Evolutionary conservation across 1,140 invertebrate species (phyloP).

Genomic region (Brachionus manjavacas): DNA sequence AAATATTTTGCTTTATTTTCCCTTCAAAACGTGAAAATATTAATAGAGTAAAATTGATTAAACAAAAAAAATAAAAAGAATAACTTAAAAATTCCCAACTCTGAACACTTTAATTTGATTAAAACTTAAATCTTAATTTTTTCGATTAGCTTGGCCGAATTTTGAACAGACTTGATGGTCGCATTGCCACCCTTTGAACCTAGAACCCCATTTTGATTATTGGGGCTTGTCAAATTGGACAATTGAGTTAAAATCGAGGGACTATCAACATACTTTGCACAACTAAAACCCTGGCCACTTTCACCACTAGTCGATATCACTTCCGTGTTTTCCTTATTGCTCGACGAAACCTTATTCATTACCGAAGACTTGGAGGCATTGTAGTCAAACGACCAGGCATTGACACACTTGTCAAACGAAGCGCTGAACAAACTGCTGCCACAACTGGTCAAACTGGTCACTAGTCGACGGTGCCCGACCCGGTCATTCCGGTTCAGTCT

Average conservation of each 20-base stretch:
- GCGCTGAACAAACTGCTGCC: conserved; percentile 12
- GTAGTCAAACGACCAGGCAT: conserved; percentile 24
- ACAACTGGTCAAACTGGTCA: conserved; percentile 42
- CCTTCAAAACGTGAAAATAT: background rate
- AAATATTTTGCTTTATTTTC: background rate
- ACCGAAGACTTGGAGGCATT: conserved; percentile 25
- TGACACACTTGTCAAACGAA: conserved; percentile 27
- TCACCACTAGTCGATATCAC: background rate
- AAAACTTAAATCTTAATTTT: background rate
- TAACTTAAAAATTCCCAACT: background rate
- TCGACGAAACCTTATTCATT: background rate
- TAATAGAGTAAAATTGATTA: background rate
- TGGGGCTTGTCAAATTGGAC: background rate
- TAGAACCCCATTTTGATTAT: background rate
- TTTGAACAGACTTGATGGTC: background rate
- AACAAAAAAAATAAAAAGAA: background rate
- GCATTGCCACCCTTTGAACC: background rate
- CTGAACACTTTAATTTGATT: background rate
- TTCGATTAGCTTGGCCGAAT: background rate
- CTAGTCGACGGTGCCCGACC: conserved; percentile 45
- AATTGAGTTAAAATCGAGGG: conserved; percentile 2
- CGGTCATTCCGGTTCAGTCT: conserved; percentile 64
- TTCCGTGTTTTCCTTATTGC: background rate
- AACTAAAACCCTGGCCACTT: background rate
- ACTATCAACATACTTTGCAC: background rate